Evolutionary conservation across 2,888 invertebrate genomes (phyloP).

Genomic region (Gisinianus flammeolus): DNA sequence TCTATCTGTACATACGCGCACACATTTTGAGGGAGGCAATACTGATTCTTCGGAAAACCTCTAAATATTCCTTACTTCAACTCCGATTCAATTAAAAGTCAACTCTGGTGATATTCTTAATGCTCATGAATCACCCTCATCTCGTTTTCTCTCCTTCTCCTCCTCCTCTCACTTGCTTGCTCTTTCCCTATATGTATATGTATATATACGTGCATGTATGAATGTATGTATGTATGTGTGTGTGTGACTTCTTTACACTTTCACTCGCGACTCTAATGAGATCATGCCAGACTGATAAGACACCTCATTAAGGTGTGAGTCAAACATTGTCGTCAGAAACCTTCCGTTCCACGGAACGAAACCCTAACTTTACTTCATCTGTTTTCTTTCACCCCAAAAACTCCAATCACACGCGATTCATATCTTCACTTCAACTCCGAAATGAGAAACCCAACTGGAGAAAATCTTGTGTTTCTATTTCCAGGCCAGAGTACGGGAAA

Average conservation of each 20-base stretch:
- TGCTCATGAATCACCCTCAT: slow-evolving; percentile 50
- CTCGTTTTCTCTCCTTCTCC: slow-evolving; percentile 25
- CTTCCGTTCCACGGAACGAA: slow-evolving; percentile 29
- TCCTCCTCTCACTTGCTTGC: slow-evolving; percentile 19
- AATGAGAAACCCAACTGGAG: slow-evolving; percentile 35
- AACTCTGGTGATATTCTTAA: slow-evolving; percentile 39
- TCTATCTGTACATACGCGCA: too few species aligned
- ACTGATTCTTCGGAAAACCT: too few species aligned
- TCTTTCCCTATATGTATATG: slow-evolving; percentile 26
- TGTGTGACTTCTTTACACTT: slow-evolving; percentile 1
- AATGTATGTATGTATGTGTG: not conserved
- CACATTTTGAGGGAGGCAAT: not conserved
- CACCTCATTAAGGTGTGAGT: slow-evolving; percentile 59
- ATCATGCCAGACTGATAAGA: slow-evolving; percentile 56
- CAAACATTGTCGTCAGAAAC: slow-evolving; percentile 44
- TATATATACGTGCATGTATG: too few species aligned
- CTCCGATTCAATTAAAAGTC: slow-evolving; percentile 54
- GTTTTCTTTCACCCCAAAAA: slow-evolving; percentile 44
- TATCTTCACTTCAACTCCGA: slow-evolving; percentile 42
- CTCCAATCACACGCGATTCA: slow-evolving; percentile 54
- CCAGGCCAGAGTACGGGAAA: not conserved
- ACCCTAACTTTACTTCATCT: slow-evolving; percentile 39
- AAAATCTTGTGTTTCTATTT: slow-evolving; percentile 13
- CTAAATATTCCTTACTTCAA: slow-evolving; percentile 15
- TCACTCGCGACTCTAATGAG: slow-evolving; percentile 46